Base-by-base conservation (phyloP, 2,888 invertebrate genomes). In the Apocheima hispidaria region DNA sequence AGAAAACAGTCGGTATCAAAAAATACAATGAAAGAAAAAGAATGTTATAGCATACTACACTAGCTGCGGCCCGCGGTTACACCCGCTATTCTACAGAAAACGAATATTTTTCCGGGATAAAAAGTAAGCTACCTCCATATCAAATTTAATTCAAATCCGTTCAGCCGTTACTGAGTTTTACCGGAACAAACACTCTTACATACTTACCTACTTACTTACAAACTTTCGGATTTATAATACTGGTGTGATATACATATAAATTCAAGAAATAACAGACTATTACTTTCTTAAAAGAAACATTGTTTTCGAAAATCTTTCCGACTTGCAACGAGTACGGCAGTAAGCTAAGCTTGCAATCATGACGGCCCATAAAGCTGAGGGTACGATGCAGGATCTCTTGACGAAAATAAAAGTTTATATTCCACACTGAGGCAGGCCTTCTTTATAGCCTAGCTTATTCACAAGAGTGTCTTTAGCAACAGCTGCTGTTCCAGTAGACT, bases 351-450 rank as follows among this genome's bases (percentile, higher is more conserved):
- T 36, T 26, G 16, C 50, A 49, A 33, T 49, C 50, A 38, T 38
- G 50, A 26, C 18, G 38, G 18, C 21, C 7, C 50, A 26, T 49
- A 49, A 36, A 50, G 38, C 38, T 4, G 23, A 38, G 26, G 49
- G 23, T 35, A 36, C 26, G 50, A 23, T 36, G 36, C 49, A 26
- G 50, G 26, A 50, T 35, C 51, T 54, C 33, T 2, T 4, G 33
- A 53, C 21, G 26, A 26, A 35, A 49, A 60, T 54, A 60, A 60
- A 60, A 60, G 26, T 54, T 53, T 60, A 48, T 53, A 43, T 21
- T 49, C 28, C 33, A 10, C 16, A 2, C 41, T 41, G 21, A 12
- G 23, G 30, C 49, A 20, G 38, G 21, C 26, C 48, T 33, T 18
- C 12, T 60, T 60, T 54, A 53, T 51, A 36, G 50, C 59, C 9